A percentile compares a stretch with the other conserved stretches of the same genome.
phyloP scores from a whole-genome alignment of 2,113 vertebrate genomes.

The Hippocampus abdominalis region DNA sequence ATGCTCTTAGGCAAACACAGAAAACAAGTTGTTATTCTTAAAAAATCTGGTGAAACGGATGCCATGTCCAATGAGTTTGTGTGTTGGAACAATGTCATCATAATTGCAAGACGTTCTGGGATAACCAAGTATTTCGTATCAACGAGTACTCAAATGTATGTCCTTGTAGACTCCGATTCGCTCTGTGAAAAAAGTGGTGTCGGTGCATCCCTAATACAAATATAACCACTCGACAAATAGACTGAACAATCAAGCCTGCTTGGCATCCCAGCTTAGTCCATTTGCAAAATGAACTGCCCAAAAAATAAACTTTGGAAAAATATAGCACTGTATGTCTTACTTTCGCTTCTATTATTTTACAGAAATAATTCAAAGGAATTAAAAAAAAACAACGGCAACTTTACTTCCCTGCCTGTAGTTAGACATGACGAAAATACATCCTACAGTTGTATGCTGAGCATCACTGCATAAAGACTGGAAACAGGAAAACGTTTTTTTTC shows the following conservation, averaged over 20 bases:
- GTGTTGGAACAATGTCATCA: neutral
- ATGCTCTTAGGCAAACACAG: neutral
- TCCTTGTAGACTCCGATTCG: neutral
- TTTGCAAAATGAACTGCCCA: conserved; percentile 30
- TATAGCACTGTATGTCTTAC: conserved; percentile 33
- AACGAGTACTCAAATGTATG: neutral
- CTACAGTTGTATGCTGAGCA: neutral
- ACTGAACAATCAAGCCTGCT: conserved; percentile 31
- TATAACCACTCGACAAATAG: conserved; percentile 29
- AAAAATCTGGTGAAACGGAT: no score
- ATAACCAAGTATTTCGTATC: no score
- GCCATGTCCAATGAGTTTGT: no score
- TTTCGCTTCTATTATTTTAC: conserved; percentile 2
- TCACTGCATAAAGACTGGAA: neutral
- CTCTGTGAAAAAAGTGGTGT: neutral
- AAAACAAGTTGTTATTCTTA: neutral
- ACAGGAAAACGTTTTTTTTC: neutral
- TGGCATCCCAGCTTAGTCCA: conserved; percentile 28
- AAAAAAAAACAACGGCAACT: neutral
- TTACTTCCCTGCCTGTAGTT: neutral
- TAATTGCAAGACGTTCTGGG: neutral
- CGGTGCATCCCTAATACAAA: conserved; percentile 16
- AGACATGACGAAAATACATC: conserved; percentile 1
- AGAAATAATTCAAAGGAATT: neutral
- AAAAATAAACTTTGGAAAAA: conserved; percentile 55